A percentile compares a stretch with the other conserved stretches of the same genome.
phyloP scores from a whole-genome alignment of 1,140 invertebrate genomes.

The Bombus breviceps region DNA sequence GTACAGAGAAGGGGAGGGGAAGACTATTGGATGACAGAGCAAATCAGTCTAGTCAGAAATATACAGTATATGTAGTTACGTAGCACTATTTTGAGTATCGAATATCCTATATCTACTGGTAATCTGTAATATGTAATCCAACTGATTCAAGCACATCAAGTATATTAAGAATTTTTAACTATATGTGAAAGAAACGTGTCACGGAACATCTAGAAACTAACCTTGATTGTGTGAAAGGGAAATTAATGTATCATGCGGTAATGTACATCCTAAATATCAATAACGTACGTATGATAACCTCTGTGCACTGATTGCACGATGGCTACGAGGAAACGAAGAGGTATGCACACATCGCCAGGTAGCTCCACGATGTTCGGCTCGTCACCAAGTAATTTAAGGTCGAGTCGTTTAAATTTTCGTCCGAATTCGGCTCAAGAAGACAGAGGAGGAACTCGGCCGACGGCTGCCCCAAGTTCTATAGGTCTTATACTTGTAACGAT shows the following conservation, averaged over 20 bases:
- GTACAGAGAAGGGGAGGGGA: background rate
- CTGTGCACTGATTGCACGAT: constrained; percentile 43
- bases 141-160: background rate
- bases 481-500: constrained; percentile 91
- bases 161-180: background rate
- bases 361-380: constrained; percentile 37
- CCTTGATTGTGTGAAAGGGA: background rate
- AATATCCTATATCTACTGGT: background rate
- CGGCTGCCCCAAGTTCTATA: constrained; percentile 91
- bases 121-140: background rate
- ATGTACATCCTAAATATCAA: background rate
- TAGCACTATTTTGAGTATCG: constrained; percentile 37
- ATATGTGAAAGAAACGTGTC: background rate
- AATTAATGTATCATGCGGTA: background rate
- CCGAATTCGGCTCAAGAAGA: constrained; percentile 80
- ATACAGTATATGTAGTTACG: background rate
- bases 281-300: constrained; percentile 24
- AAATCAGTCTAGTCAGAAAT: constrained; percentile 4
- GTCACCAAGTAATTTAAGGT: constrained; percentile 53
- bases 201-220: background rate
- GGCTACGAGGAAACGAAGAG: constrained; percentile 70
- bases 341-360: constrained; percentile 60
- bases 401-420: constrained; percentile 83
- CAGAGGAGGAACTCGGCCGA: constrained; percentile 88
- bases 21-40: constrained; percentile 33